phyloP scores from a whole-genome alignment of 2,113 vertebrate genomes.

The Himantopus leucocephalus region DNA sequence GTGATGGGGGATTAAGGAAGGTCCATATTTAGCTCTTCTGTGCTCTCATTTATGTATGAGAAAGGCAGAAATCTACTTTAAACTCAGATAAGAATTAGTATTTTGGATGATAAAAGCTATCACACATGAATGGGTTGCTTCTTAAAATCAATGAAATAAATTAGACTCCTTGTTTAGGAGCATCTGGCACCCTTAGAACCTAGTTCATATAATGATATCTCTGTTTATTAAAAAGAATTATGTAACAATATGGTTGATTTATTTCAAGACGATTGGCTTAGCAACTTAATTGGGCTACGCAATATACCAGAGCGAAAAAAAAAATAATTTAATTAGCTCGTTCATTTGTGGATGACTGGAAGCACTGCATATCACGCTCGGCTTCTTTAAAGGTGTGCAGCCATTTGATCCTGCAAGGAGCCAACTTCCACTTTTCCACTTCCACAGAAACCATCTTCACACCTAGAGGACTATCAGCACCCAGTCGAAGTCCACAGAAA shows the following conservation, averaged over 20 bases:
- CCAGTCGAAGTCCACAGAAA: not conserved
- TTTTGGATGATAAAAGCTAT: slow-evolving; percentile 69
- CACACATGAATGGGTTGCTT: slow-evolving; percentile 72
- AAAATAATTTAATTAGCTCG: slow-evolving; percentile 68
- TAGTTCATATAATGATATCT: slow-evolving; percentile 72
- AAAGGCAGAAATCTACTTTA: slow-evolving; percentile 58
- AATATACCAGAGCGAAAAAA: slow-evolving; percentile 52
- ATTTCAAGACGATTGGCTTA: slow-evolving; percentile 74
- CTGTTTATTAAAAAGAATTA: slow-evolving; percentile 78
- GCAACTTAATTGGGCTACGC: slow-evolving; percentile 73
- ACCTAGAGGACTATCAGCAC: not conserved
- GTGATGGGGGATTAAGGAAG: not conserved
- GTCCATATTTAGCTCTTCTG: slow-evolving; percentile 22
- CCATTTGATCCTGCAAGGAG: not conserved
- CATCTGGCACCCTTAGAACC: slow-evolving; percentile 78
- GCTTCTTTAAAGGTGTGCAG: slow-evolving; percentile 45
- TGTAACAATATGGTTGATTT: slow-evolving; percentile 77
- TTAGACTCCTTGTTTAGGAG: slow-evolving; percentile 70
- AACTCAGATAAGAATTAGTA: slow-evolving; percentile 64
- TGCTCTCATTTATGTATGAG: slow-evolving; percentile 5
- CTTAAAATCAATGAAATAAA: slow-evolving; percentile 77
- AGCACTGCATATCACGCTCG: not conserved
- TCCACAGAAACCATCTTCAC: not conserved
- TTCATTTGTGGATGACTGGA: slow-evolving; percentile 65
- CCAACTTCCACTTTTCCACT: not conserved